Evolutionary conservation across 2,113 vertebrate genomes (phyloP), one percentile per base, ranked within the genome.

Genomic region (Willisornis vidua): DNA sequence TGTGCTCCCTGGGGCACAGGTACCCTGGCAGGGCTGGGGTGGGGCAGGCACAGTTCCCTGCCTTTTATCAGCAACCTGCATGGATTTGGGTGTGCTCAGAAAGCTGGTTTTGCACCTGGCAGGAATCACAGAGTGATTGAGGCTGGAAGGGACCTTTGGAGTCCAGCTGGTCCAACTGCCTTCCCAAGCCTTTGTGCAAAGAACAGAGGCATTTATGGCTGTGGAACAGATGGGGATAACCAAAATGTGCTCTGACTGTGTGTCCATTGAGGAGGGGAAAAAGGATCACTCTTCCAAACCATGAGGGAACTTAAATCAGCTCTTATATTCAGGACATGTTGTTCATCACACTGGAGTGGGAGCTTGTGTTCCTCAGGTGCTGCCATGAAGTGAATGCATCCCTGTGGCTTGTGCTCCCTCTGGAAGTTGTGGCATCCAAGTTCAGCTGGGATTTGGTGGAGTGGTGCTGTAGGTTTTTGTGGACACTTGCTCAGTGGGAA

Each of bases 361-460:
- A 75, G 66, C 62, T 20, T 3, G 6, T 25, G 33, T 28, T 77
- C 51, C 63, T 28, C 17, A 14, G 41, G 52, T 12, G 39, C 73
- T 59, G 48, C 35, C 3, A 22, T 2, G 57, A 57, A 48, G 23
- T 28, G 39, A 43, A 7, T 8, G 28, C 3, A 0, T 81, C 66
- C 80, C 76, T n/a, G 4, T 0, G 0, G 9, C 7, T 49, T 81
- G 23, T 85, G 24, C 45, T 94, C 89, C 87, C 65, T 49, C 35
- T 90, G 68, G 86, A 90, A 91, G 43, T 7, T 59, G 58, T 51
- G 55, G 22, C 16, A 24, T 48, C 4, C 0, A n/a, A 62, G 73
- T 39, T 85, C 75, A 75, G 45, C 39, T 78, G 85, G 61, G 72
- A 65, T 93, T 84, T 77, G 74, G 39, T 52, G 17, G 46, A 19